A percentile compares a stretch with the other conserved stretches of the same genome.
Conservation (phyloP, 1,140 invertebrate genomes). For the Trichonephila clavipes region DNA sequence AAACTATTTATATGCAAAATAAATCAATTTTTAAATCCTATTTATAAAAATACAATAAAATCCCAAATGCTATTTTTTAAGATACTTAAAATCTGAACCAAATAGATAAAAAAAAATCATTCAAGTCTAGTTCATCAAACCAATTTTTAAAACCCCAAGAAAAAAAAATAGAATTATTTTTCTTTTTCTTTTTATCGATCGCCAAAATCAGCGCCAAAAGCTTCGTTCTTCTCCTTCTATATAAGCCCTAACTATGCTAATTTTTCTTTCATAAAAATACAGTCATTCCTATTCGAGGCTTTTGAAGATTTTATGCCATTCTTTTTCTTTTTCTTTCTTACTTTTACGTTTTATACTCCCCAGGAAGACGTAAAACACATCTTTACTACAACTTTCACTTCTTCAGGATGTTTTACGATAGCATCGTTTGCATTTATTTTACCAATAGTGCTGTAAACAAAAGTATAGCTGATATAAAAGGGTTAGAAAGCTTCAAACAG, state of each 20-base stretch:
- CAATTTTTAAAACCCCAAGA: constrained; percentile 33
- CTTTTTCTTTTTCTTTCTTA: neutral
- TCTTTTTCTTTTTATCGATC: neutral
- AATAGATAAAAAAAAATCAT: constrained; percentile 36
- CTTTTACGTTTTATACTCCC: constrained; percentile 18
- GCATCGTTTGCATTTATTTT: constrained; percentile 55
- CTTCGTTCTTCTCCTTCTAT: constrained; percentile 26
- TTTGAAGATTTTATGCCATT: constrained; percentile 34
- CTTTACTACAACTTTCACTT: constrained; percentile 47
- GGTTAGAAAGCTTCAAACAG: constrained; percentile 31
- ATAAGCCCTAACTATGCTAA: constrained; percentile 43
- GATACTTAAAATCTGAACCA: neutral
- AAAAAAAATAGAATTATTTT: constrained; percentile 31
- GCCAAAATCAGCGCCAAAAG: constrained; percentile 37
- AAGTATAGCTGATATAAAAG: constrained; percentile 35
- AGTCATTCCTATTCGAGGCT: constrained; percentile 55
- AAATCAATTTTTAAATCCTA: constrained; percentile 7
- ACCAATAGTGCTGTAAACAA: constrained; percentile 47
- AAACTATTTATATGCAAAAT: neutral
- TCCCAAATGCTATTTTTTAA: neutral
- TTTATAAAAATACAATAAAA: constrained; percentile 18
- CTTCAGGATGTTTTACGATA: constrained; percentile 23
- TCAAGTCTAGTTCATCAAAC: constrained; percentile 39
- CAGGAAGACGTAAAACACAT: constrained; percentile 69
- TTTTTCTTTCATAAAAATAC: constrained; percentile 40